Conservation (phyloP, 2,888 invertebrate genomes). For the Chalcosyrphus nemorum region DNA sequence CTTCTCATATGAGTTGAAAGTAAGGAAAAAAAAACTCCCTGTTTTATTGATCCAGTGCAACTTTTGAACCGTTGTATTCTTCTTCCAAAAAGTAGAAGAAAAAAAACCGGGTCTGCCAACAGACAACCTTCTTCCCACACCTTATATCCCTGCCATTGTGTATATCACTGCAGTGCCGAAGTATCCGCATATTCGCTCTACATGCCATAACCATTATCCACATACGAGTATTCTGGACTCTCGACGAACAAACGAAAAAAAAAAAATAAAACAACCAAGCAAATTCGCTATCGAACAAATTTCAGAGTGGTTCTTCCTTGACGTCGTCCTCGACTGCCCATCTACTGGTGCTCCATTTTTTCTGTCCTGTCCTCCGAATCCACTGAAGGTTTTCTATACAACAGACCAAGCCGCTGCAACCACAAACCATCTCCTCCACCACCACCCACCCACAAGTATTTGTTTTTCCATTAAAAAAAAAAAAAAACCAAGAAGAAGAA, state of each 20-base stretch:
- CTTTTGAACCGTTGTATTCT: conserved; percentile 46
- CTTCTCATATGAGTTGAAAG: not conserved
- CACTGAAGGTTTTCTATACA: conserved; percentile 38
- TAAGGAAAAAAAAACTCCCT: not conserved
- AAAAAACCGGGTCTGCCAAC: conserved; percentile 29
- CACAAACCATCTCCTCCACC: conserved; percentile 19
- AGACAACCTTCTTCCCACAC: conserved; percentile 62
- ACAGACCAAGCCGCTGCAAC: conserved; percentile 31
- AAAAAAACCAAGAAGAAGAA: too few relatives aligned
- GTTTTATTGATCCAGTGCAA: conserved; percentile 59
- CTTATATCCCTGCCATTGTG: not conserved
- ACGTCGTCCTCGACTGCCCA: conserved; percentile 43
- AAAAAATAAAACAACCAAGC: conserved; percentile 19
- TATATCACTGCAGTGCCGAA: conserved; percentile 35
- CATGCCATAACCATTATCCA: conserved; percentile 63
- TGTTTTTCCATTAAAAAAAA: conserved; percentile 58
- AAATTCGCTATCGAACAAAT: conserved; percentile 66
- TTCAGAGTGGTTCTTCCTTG: conserved; percentile 48
- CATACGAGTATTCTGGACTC: conserved; percentile 53
- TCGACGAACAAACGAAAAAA: not conserved
- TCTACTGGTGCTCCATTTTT: conserved; percentile 35
- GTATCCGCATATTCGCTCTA: conserved; percentile 40
- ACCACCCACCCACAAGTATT: conserved; percentile 56
- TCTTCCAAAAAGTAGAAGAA: conserved; percentile 6
- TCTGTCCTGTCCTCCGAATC: not conserved